Base-by-base conservation (phyloP, 2,888 invertebrate species). In the Lottia scabra region DNA sequence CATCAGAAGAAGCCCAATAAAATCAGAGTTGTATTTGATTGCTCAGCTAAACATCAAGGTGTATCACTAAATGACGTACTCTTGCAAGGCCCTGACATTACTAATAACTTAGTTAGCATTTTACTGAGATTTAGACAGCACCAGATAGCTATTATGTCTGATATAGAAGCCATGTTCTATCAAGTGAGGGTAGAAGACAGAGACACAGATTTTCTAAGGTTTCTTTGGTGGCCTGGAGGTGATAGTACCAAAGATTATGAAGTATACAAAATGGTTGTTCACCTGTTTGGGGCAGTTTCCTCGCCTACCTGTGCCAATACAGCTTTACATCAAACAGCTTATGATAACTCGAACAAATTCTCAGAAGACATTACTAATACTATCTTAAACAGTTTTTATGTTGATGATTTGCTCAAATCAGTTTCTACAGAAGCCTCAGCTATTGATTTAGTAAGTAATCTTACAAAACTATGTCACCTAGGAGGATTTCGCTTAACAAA, bases 401-500 rank as follows among this genome's bases (percentile, higher is more conserved):
- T 75, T 1, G 75, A 72, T 70, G 75, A 75, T 19, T 45, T 72
- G 8, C 26, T 75, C 12, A 73, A 67, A n/a, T 44, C 65, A 30
- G 15, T 75, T 8, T 6, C 13, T 0, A 44, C 8, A 16, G 71
- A 26, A 43, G 10, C 38, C 15, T 46, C 63, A 38, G 63, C 65
- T 26, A 68, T 65, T 30, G 30, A 62, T 19, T 26, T 67, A 8
- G 38, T 65, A 3, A 27, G 46, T 13, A 38, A 65, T 1, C 48
- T 71, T 16, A 30, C 38, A n/a, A n/a, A 19, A 0, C 3, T 74
- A 4, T 26, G 48, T 8, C 0, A 43, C 23, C 15, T 64, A 45
- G 79, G 76, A 13, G 74, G 75, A 12, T 80, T 73, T 44, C 38
- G 71, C 4, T 48, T 81, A 1, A 65, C 73, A 27, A 79, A 81